phyloP scores from a whole-genome alignment of 1,140 invertebrate species.

The Hydropsyche tenuis region DNA sequence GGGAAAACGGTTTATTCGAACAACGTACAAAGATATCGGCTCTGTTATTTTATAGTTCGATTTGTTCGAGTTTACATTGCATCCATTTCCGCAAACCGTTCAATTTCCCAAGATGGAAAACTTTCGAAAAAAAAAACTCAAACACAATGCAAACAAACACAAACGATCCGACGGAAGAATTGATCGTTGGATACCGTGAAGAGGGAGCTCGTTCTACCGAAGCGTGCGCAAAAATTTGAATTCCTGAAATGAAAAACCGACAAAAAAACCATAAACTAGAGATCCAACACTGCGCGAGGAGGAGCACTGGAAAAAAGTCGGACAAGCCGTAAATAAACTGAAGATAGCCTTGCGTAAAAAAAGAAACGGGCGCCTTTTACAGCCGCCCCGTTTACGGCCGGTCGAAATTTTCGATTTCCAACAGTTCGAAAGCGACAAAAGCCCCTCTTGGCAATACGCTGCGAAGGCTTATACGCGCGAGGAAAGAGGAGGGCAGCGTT shows the following conservation, averaged over 20 bases:
- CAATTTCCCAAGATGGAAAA: slow-evolving; percentile 26
- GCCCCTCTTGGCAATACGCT: background rate
- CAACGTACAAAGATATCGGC: background rate
- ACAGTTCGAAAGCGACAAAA: slow-evolving; percentile 17
- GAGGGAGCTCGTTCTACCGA: too few relatives aligned
- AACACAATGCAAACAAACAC: background rate
- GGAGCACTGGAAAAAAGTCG: slow-evolving; percentile 7
- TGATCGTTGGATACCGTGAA: background rate
- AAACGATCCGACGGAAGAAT: background rate
- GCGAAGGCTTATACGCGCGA: too few relatives aligned
- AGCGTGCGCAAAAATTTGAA: background rate
- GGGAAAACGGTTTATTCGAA: slow-evolving; percentile 10
- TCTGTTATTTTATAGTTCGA: slow-evolving; percentile 8
- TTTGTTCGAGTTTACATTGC: background rate
- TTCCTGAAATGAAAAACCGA: background rate
- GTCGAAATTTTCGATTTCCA: slow-evolving; percentile 14
- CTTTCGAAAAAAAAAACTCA: slow-evolving; percentile 7
- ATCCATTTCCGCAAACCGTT: slow-evolving; percentile 7
- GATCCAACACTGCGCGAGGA: background rate
- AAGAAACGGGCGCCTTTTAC: background rate
- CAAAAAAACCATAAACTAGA: too few relatives aligned
- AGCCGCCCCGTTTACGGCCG: background rate
- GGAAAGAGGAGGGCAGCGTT: too few relatives aligned
- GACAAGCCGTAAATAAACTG: slow-evolving; percentile 19
- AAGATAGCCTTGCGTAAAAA: slow-evolving; percentile 8